A percentile compares a stretch with the other conserved stretches of the same genome.
Conservation (phyloP, 2,888 invertebrate species). For the Thereva unica region DNA sequence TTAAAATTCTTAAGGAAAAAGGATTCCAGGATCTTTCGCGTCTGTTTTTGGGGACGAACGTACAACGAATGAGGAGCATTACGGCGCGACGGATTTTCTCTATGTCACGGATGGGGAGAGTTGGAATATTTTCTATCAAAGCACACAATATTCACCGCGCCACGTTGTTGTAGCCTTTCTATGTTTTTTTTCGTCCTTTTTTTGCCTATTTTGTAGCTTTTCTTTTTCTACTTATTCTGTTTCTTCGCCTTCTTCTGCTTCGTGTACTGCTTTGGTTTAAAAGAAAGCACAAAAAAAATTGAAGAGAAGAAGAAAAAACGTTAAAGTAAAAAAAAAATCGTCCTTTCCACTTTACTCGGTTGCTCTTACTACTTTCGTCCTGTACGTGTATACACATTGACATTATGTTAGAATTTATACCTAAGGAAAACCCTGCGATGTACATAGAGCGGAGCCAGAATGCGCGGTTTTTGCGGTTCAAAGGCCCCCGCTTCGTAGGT, state of each 20-base stretch:
- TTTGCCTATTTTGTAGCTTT: conserved; percentile 40
- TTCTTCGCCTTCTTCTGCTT: conserved; percentile 39
- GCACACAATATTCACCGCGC: conserved; percentile 37
- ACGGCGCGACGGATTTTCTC: conserved; percentile 39
- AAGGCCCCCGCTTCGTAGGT: conserved; percentile 23
- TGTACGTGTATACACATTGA: conserved; percentile 40
- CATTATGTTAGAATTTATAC: conserved; percentile 40
- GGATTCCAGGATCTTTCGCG: conserved; percentile 28
- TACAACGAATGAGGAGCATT: conserved; percentile 38
- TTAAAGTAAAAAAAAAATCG: conserved; percentile 25
- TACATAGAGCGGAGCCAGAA: conserved; percentile 19
- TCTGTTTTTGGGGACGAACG: conserved; percentile 42
- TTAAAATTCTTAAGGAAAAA: conserved; percentile 18
- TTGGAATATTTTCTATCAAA: conserved; percentile 36
- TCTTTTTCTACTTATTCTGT: conserved; percentile 17
- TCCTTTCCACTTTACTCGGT: conserved; percentile 28
- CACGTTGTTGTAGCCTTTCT: conserved; percentile 34
- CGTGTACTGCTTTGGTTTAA: conserved; percentile 34
- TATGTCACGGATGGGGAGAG: conserved; percentile 38
- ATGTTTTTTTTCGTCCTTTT: conserved; percentile 39
- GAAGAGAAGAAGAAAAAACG: conserved; percentile 17
- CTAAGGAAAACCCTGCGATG: conserved; percentile 35
- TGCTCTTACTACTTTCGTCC: conserved; percentile 33
- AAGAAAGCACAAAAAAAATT: conserved; percentile 4
- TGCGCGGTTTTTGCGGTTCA: conserved; percentile 37